Conservation (phyloP, 1,140 invertebrate genomes). For the Cyclargus thomasi region DNA sequence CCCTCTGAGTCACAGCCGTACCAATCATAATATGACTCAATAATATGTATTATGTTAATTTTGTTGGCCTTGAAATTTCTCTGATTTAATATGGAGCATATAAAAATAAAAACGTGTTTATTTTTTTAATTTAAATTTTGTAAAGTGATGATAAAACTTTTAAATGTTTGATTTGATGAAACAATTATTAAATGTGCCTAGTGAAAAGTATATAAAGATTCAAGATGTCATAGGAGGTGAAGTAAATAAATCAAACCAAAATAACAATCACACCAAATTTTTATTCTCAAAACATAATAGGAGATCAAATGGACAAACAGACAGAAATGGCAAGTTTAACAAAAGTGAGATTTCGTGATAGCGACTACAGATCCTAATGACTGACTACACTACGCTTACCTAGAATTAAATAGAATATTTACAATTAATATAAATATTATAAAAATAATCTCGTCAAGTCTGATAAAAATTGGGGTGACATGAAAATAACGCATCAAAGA, state of each 20-base stretch:
- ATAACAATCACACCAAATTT: slow-evolving; percentile 4
- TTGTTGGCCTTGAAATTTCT: neutral
- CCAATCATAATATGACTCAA: neutral
- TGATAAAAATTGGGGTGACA: neutral
- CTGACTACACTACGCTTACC: slow-evolving; percentile 6
- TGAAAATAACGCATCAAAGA: neutral
- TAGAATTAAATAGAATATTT: slow-evolving; percentile 7
- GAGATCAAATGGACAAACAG: slow-evolving; percentile 34
- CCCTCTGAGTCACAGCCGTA: neutral
- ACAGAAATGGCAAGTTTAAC: slow-evolving; percentile 28
- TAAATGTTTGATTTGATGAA: no score
- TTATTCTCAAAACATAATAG: slow-evolving; percentile 12
- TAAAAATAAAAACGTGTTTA: neutral
- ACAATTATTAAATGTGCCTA: no score
- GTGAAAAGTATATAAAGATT: no score
- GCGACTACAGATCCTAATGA: slow-evolving; percentile 17
- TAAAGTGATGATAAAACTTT: no score
- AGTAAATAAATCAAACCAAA: neutral
- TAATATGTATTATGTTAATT: neutral
- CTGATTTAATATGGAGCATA: neutral
- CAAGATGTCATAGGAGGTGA: neutral
- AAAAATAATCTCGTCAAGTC: neutral
- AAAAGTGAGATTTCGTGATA: slow-evolving; percentile 25
- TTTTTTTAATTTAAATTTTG: no score
- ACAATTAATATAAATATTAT: slow-evolving; percentile 1